Evolutionary conservation across 2,113 vertebrate species (phyloP), one percentile per base, ranked within the genome.

Genomic region (Lichenostomus cassidix): DNA sequence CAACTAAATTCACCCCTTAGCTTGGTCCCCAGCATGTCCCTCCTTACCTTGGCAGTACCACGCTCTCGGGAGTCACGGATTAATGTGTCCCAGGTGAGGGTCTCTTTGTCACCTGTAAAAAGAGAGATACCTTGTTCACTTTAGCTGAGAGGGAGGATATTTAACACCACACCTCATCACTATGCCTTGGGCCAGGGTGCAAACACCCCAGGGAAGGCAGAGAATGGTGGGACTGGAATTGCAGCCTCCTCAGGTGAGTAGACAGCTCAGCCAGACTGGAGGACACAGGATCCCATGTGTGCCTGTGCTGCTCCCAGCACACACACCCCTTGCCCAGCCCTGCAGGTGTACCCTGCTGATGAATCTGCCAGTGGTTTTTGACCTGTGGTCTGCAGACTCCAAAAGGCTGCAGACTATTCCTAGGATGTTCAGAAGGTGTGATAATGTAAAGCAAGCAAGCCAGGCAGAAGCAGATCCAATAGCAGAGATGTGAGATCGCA

Each of bases 251-350:
- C 7, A 69, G n/a, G 21, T 3, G 35, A 70, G 63, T 79, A 67
- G 58, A 31, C 0, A 3, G 3, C 68, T 78, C 64, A 79, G 81
- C 27, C 86, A 58, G 27, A 12, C 5, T 0, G 0, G 52, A 64
- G 73, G 50, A 47, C 27, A 6, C 0, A 0, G 59, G 35, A 8
- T 74, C 12, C 37, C 2, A 1, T 6, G 9, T 2, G 1, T 44
- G 29, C 12, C 37, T 62, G 69, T 37, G 44, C 80, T 29, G 50
- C 70, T 70, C 53, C 64, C 31, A 15, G 52, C 50, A 35, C 42
- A 37, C 11, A 7, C 28, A 18, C 29, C 18, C 50, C 49, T 50
- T 5, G 17, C 31, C 52, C 65, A 53, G 65, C 39, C 41, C 74
- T 49, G 31, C 68, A 67, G n/a, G 10, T 35, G 22, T 2, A 27